These are phyloP conservation scores for Pipistrellus pygmaeus DNA, from an alignment of 2,797 vertebrate genomes.

Conservation along the genomic window DNA sequence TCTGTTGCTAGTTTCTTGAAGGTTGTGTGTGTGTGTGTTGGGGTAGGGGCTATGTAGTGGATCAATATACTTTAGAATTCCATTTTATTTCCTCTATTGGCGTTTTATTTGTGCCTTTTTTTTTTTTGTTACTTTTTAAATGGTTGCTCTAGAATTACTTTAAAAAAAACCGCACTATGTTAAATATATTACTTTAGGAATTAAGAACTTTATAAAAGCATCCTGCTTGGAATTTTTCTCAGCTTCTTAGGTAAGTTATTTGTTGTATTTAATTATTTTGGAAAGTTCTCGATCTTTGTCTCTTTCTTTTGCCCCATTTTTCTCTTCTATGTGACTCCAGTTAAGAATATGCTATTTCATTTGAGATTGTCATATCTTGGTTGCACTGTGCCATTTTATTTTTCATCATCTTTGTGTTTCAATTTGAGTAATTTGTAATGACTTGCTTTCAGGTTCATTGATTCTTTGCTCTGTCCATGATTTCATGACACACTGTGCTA, in stretches of 20 bases:
- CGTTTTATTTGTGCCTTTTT: constrained; percentile 20
- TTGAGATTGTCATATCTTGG: not conserved
- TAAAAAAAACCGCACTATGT: not conserved
- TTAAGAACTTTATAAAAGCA: constrained; percentile 56
- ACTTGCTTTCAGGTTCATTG: not conserved
- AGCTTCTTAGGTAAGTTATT: not conserved
- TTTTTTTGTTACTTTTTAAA: constrained; percentile 8
- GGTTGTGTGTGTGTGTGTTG: not conserved
- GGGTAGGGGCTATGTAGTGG: not conserved
- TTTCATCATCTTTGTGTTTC: constrained; percentile 36
- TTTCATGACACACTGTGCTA: not conserved
- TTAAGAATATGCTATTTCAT: not conserved
- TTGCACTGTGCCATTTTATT: not conserved
- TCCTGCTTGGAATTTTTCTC: constrained; percentile 28
- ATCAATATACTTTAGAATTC: constrained; percentile 4
- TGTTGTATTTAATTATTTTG: constrained; percentile 7
- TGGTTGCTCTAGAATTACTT: constrained; percentile 44
- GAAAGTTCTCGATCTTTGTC: not conserved
- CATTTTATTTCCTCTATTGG: not conserved
- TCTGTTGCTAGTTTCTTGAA: not conserved
- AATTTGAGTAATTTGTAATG: constrained; percentile 10
- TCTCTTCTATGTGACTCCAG: not conserved
- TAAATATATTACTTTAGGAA: constrained; percentile 49
- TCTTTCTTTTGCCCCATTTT: not conserved
- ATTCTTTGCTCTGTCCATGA: not conserved